phyloP scores from a whole-genome alignment of 2,888 invertebrate genomes.

The Eupeodes latifasciatus region DNA sequence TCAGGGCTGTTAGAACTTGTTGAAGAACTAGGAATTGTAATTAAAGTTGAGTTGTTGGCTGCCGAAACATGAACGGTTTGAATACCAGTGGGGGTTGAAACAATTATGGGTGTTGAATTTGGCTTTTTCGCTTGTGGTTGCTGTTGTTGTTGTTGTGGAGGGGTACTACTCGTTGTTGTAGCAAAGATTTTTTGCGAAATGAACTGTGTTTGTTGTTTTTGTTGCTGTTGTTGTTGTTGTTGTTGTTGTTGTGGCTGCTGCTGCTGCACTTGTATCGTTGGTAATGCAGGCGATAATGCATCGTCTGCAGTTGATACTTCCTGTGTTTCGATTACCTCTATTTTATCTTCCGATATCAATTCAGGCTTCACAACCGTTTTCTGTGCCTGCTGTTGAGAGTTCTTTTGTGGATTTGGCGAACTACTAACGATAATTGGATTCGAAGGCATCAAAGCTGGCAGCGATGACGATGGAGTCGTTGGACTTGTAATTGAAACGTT shows the following conservation, averaged over 20 bases:
- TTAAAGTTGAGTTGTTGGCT: constrained; percentile 77
- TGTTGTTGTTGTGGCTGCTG: constrained; percentile 19
- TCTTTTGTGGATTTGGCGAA: constrained; percentile 44
- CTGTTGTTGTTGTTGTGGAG: neutral
- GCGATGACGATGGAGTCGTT: constrained; percentile 55
- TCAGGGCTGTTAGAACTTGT: constrained; percentile 57
- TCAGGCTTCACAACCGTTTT: constrained; percentile 61
- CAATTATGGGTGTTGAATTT: constrained; percentile 81
- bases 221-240: constrained; percentile 45
- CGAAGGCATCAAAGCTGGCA: constrained; percentile 81
- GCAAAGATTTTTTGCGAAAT: constrained; percentile 62
- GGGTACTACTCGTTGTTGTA: neutral
- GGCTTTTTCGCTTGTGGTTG: constrained; percentile 52
- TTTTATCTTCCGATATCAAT: constrained; percentile 65
- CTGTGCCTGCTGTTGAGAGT: constrained; percentile 32
- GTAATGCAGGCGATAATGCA: constrained; percentile 36
- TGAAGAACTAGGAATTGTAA: constrained; percentile 59
- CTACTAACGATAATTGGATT: constrained; percentile 78
- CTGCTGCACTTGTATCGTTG: constrained; percentile 13
- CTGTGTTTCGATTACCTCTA: constrained; percentile 63
- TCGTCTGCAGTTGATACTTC: constrained; percentile 53
- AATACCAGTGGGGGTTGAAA: constrained; percentile 82
- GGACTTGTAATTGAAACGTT: constrained; percentile 16
- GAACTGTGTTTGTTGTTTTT: constrained; percentile 42
- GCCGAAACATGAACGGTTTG: constrained; percentile 83